phyloP scores from a whole-genome alignment of 2,797 vertebrate species.

The Acanthornis magna region DNA sequence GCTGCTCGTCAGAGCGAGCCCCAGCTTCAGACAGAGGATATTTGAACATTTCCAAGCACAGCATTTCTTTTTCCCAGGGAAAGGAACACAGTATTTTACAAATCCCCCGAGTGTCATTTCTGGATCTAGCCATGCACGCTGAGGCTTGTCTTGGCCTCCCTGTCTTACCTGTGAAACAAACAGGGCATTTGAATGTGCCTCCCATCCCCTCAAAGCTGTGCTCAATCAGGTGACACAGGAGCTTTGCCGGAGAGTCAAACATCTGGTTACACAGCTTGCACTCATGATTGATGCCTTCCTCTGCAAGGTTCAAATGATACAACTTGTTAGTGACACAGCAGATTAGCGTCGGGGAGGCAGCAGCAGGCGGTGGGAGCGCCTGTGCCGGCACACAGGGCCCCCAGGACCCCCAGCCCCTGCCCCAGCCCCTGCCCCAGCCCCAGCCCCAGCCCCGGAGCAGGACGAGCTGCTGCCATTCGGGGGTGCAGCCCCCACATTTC shows the following conservation, averaged over 20 bases:
- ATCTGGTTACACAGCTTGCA: constrained; percentile 99
- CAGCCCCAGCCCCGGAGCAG: background rate
- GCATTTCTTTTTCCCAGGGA: constrained; percentile 24
- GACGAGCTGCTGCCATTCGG: fast-evolving
- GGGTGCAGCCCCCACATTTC: background rate
- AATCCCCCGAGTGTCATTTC: constrained; percentile 64
- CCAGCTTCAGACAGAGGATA: background rate
- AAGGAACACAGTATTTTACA: constrained; percentile 60
- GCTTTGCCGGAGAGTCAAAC: constrained; percentile 99
- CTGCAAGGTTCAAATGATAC: constrained; percentile 87
- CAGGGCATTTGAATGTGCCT: constrained; percentile 99
- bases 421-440: background rate
- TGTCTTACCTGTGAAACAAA: constrained; percentile 99
- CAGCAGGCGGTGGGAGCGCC: background rate
- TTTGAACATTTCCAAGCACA: constrained; percentile 15
- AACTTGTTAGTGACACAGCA: constrained; percentile 76
- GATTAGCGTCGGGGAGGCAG: constrained; percentile 45
- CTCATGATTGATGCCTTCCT: constrained; percentile 99
- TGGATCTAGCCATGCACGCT: constrained; percentile 54
- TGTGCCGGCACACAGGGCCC: background rate
- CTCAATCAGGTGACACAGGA: constrained; percentile 99
- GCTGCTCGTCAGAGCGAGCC: background rate
- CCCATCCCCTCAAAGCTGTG: constrained; percentile 99
- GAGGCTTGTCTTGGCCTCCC: constrained; percentile 54
- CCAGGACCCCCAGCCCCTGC: background rate